A percentile compares a stretch with the other conserved stretches of the same genome.
phyloP scores from a whole-genome alignment of 2,888 invertebrate genomes.

The Campaea margaritaria region DNA sequence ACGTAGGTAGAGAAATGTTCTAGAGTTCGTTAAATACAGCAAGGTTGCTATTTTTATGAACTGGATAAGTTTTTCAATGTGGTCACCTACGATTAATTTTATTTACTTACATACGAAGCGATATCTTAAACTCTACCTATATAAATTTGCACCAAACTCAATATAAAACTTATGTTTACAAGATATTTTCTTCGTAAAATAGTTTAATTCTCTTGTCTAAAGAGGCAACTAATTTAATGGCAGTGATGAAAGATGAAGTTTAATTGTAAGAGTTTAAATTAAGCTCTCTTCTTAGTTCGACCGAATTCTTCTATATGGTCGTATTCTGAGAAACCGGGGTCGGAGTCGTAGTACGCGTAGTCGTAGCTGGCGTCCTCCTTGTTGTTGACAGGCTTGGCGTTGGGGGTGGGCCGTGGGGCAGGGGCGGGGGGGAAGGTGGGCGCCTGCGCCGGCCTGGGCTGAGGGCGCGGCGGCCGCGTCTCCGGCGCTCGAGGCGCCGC shows the following conservation, averaged over 20 bases:
- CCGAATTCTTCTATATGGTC: constrained; percentile 87
- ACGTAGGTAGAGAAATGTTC: constrained; percentile 9
- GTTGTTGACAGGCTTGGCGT: constrained; percentile 76
- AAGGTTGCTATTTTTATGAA: neutral
- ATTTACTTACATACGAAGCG: constrained; percentile 3
- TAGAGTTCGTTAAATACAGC: neutral
- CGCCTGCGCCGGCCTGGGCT: constrained; percentile 50
- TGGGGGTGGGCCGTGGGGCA: constrained; percentile 54
- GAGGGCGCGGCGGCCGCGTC: constrained; percentile 54
- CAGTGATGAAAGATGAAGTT: constrained; percentile 61
- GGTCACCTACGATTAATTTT: neutral
- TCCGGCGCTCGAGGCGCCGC: constrained; percentile 55
- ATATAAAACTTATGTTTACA: neutral
- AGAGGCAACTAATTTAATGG: constrained; percentile 82
- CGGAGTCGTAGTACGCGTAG: constrained; percentile 93
- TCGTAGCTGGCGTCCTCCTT: constrained; percentile 91
- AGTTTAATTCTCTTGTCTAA: constrained; percentile 47
- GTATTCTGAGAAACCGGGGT: constrained; percentile 85
- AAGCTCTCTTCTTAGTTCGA: constrained; percentile 82
- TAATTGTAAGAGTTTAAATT: constrained; percentile 47
- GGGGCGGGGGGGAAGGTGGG: constrained; percentile 51
- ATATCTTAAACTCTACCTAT: constrained; percentile 20
- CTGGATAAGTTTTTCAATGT: too few relatives aligned
- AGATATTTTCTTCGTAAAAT: neutral
- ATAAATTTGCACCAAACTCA: constrained; percentile 14